Base-by-base conservation (phyloP, 2,113 vertebrate genomes). In the Edolisoma coerulescens region DNA sequence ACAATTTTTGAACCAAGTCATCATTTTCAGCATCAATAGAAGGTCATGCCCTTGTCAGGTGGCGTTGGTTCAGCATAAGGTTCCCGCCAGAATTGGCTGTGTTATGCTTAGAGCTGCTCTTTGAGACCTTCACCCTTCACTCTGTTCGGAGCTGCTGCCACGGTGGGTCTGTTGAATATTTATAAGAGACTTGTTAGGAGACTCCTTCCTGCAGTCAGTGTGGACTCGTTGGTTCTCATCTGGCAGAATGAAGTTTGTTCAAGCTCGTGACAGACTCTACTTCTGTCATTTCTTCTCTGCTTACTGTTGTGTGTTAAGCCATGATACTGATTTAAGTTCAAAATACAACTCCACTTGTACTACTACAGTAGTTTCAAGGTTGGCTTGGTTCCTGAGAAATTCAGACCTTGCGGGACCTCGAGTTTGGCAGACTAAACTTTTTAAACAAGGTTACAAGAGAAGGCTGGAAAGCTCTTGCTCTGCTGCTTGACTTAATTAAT, bases 21-120 rank as follows among this genome's bases (percentile, higher is more conserved):
- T 95, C 64, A 8, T 93, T 94, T 95, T 83, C 59, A 84, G 89
- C 67, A 44, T 84, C 93, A 77, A 80, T 67, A 83, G 67, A 77
- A 96, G 76, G 89, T 90, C 60, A 8, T 69, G 81, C 86, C 80
- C 77, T 87, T 96, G 95, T 96, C 93, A 87, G 42, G n/a, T 44
- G 11, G 63, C 5, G 0, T n/a, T 91, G 90, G 65, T 91, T 90
- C 92, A 89, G 68, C 64, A 35, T 70, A 67, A 90, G 64, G 50
- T 91, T 94, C 49, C 50, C 56, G 67, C 79, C 78, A 78, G 90
- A 95, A 68, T n/a, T 84, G 75, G 47, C 75, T 71, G 89, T 5
- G 1, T 70, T 67, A 7, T 53, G 56, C 60, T 87, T 65, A 22
- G 65, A 64, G 64, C 61, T 78, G 71, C 53, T 85, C 68, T 93